A percentile compares a stretch with the other conserved stretches of the same genome.
Evolutionary conservation across 2,113 vertebrate genomes (phyloP).

Genomic region (Microcebus murinus): DNA sequence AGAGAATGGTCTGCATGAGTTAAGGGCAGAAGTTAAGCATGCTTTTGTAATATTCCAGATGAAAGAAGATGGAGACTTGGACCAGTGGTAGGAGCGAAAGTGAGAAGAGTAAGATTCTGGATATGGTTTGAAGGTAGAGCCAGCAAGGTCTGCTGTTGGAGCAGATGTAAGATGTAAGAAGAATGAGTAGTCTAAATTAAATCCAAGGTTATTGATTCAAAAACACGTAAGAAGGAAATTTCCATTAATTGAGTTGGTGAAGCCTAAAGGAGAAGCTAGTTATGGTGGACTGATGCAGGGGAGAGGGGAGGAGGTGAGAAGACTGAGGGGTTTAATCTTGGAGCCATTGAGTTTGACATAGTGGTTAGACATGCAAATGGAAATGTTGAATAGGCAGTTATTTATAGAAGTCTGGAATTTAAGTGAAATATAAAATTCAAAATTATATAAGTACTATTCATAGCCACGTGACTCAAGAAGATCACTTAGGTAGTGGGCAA

Average conservation of each 20-base stretch:
- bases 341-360: not conserved
- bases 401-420: not conserved
- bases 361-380: not conserved
- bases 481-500: not conserved
- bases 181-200: not conserved
- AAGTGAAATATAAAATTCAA: not conserved
- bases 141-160: not conserved
- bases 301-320: not conserved
- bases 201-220: not conserved
- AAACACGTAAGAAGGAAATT: not conserved
- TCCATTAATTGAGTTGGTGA: not conserved
- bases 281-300: not conserved
- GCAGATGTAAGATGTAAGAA: not conserved
- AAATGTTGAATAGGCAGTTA: not conserved
- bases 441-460: not conserved
- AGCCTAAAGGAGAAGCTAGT: not conserved
- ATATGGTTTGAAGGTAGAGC: not conserved
- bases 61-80: not conserved
- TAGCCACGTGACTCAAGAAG: not conserved
- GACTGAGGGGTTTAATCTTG: not conserved
- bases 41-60: not conserved
- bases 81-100: not conserved
- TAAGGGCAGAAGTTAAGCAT: not conserved
- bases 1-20: not conserved
- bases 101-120: not conserved